Conservation (phyloP, 2,113 vertebrate genomes). For the Chaetops frenatus region DNA sequence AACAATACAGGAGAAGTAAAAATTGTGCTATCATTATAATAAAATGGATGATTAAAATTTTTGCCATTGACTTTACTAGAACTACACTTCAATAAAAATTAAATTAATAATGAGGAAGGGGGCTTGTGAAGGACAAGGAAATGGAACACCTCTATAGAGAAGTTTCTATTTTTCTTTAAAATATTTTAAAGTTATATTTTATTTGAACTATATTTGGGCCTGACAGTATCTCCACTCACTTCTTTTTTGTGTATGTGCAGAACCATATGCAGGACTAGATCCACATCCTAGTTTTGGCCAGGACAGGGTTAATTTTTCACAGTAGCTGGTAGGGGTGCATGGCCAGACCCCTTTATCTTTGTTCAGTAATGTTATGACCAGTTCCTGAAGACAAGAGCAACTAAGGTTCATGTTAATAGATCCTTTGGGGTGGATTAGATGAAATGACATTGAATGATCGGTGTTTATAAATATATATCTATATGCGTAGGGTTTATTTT, state of each 20-base stretch:
- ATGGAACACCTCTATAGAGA: neutral
- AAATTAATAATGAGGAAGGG: neutral
- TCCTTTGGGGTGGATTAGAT: neutral
- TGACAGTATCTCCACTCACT: neutral
- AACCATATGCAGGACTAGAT: neutral
- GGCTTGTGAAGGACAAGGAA: neutral
- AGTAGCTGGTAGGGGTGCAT: neutral
- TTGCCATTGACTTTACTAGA: neutral
- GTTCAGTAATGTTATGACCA: neutral
- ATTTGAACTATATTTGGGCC: neutral
- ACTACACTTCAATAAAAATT: neutral
- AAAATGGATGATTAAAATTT: neutral
- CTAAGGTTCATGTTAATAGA: neutral
- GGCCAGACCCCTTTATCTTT: neutral
- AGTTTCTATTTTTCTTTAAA: neutral
- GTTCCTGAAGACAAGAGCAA: neutral
- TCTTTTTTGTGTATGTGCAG: neutral
- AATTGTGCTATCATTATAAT: neutral
- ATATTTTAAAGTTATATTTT: neutral
- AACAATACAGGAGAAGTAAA: neutral
- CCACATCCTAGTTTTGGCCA: neutral
- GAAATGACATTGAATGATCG: rapidly evolving
- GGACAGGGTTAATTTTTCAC: neutral
- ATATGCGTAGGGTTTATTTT: neutral
- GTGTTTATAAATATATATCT: neutral